These are phyloP conservation scores for Gryon sp. DNA, from an alignment of 1,140 invertebrate genomes.

Conservation along the genomic window DNA sequence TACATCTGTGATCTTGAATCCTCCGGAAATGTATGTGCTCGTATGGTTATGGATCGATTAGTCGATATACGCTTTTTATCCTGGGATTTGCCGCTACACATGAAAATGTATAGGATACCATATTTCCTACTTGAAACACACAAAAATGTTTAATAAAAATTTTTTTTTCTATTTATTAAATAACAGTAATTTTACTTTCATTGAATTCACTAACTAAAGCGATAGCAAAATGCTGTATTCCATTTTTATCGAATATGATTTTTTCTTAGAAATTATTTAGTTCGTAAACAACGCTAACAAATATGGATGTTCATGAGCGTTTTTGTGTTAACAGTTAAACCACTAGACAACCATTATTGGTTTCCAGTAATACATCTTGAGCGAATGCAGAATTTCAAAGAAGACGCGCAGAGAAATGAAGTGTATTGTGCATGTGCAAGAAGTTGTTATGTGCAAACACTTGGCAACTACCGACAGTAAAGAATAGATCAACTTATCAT, in stretches of 20 bases:
- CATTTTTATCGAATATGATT: too few relatives aligned
- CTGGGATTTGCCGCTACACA: neutral
- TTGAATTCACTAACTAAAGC: too few relatives aligned
- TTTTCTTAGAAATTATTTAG: too few relatives aligned
- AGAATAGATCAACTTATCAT: constrained; percentile 28
- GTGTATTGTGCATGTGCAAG: neutral
- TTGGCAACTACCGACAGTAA: constrained; percentile 20
- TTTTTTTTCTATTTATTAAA: neutral
- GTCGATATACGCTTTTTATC: neutral
- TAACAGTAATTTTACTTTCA: too few relatives aligned
- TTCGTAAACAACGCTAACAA: too few relatives aligned
- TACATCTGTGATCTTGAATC: constrained; percentile 22
- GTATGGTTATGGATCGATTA: constrained; percentile 1
- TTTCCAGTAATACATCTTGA: constrained; percentile 7
- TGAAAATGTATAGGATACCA: neutral
- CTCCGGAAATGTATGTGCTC: constrained; percentile 15
- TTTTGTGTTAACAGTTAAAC: neutral
- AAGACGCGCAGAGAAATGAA: constrained; percentile 8
- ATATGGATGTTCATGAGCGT: too few relatives aligned
- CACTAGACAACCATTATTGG: constrained; percentile 10
- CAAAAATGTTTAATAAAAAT: neutral
- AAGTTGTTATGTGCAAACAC: constrained; percentile 7
- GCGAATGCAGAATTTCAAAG: constrained; percentile 10
- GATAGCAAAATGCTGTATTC: too few relatives aligned
- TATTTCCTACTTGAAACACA: too few relatives aligned